Evolutionary conservation across 1,140 invertebrate species (phyloP), one percentile per base, ranked within the genome.

Genomic region (Saccostrea cuccullata): DNA sequence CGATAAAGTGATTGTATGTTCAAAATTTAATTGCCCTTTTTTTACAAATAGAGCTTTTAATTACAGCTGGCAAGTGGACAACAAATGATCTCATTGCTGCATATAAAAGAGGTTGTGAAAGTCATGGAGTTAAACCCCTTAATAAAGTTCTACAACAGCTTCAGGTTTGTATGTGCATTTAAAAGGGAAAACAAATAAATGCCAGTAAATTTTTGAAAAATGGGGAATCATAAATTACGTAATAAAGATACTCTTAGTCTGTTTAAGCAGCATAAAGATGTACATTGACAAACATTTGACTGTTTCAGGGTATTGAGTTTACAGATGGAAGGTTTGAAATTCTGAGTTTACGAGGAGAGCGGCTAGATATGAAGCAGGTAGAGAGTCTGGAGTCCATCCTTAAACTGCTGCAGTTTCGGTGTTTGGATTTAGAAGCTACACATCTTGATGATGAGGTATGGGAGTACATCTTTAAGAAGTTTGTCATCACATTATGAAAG

Each of bases 361-460:
- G 94, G 88, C 94, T 97, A 86, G 95, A 96, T 90, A 94, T 96
- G 86, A 94, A 95, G 84, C 96, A 96, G 89, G 97, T 96, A 93
- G 97, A 98, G 94, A 96, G 96, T 84, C 93, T 97, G 70, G 97
- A 98, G 94, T 97, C 97, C 94, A 96, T 98, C 91, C 96, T 98
- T 55, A 97, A 97, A 94, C 95, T 97, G 93, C 95, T 97, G 55
- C 97, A 97, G 94, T 97, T 97, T 94, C 94, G 96, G 88, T 95
- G 96, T 90, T 92, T 97, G 67, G 96, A 97, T 95, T 94, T 97
- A 64, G 96, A 97, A 94, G 95, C 96, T 83, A 96, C 96, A 73
- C 95, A 95, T 90, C 95, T 97, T n/a, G 96, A 97, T 92, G 97
- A 97, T 92, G 97, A 97, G 95, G 96, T 96, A 95, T 30, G n/a